Evolutionary conservation across 2,797 vertebrate species (phyloP).

Genomic region (Acanthornis magna): DNA sequence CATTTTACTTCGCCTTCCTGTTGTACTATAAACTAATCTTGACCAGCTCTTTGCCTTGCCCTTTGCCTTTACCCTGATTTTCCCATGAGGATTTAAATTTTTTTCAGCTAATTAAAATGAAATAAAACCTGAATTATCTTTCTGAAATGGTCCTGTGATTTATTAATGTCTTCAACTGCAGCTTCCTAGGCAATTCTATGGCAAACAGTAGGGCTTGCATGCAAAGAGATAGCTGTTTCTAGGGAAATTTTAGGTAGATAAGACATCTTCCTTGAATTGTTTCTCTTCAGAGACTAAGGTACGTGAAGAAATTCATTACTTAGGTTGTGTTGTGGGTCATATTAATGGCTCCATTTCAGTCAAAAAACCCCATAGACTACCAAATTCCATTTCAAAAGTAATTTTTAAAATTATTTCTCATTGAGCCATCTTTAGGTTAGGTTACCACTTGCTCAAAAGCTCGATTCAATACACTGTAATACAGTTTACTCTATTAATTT

Average conservation of each 20-base stretch:
- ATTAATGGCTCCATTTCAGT: slow-evolving; percentile 3
- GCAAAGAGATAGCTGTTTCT: not conserved
- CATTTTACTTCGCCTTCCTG: not conserved
- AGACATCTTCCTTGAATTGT: not conserved
- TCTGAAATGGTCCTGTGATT: not conserved
- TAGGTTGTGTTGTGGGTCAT: not conserved
- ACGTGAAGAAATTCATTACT: slow-evolving; percentile 14
- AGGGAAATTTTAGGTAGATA: not conserved
- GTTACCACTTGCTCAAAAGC: not conserved
- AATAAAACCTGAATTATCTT: not conserved
- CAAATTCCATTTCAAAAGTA: not conserved
- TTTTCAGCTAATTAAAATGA: not conserved
- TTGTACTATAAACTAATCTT: not conserved
- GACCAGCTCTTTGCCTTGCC: not conserved
- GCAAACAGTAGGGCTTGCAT: not conserved
- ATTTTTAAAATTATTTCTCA: slow-evolving; percentile 15
- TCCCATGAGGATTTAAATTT: not conserved
- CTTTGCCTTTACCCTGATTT: not conserved
- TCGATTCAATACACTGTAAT: not conserved
- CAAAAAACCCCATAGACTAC: not conserved
- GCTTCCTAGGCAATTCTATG: not conserved
- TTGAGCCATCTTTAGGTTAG: not conserved
- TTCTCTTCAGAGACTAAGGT: not conserved
- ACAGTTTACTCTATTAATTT: not conserved
- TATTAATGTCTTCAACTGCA: not conserved